Conservation (phyloP, 2,113 vertebrate species). For the Taurulus bubalis region DNA sequence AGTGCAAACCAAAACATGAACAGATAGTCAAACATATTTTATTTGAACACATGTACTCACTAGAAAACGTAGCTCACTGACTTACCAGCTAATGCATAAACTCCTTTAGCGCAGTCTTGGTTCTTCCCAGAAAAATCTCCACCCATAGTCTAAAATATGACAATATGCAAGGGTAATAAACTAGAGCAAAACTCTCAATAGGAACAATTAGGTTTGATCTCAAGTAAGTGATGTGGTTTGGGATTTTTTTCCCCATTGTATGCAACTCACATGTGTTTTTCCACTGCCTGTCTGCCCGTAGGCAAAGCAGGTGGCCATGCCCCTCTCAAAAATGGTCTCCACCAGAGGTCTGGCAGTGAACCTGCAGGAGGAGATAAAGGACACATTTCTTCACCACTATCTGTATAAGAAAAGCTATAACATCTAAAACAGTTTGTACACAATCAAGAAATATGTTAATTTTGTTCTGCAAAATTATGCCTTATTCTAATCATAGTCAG, state of each 20-base stretch:
- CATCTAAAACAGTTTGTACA: not conserved
- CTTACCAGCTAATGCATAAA: slow-evolving; percentile 97
- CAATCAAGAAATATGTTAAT: not conserved
- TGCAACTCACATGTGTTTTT: slow-evolving; percentile 94
- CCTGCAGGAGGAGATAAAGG: slow-evolving; percentile 75
- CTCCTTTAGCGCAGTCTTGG: slow-evolving; percentile 98
- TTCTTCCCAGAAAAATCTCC: slow-evolving; percentile 99
- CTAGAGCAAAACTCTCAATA: not conserved
- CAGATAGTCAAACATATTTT: not conserved
- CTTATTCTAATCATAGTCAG: not conserved
- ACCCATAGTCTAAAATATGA: slow-evolving; percentile 93
- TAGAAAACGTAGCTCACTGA: not conserved
- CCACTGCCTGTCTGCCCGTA: slow-evolving; percentile 99
- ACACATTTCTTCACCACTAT: not conserved
- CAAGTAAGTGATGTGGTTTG: not conserved
- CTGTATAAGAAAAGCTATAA: not conserved
- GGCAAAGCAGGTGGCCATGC: slow-evolving; percentile 99
- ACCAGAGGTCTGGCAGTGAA: slow-evolving; percentile 97
- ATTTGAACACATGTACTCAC: not conserved
- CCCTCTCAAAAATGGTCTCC: slow-evolving; percentile 98
- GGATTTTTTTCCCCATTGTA: too few relatives aligned
- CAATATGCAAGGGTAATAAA: not conserved
- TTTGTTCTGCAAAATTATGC: not conserved
- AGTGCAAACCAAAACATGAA: not conserved
- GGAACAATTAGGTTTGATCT: not conserved